Percentiles rank a stretch among this genome's conserved stretches.
Evolutionary conservation across 2,888 invertebrate genomes (phyloP).

Genomic region (Stenurella melanura): DNA sequence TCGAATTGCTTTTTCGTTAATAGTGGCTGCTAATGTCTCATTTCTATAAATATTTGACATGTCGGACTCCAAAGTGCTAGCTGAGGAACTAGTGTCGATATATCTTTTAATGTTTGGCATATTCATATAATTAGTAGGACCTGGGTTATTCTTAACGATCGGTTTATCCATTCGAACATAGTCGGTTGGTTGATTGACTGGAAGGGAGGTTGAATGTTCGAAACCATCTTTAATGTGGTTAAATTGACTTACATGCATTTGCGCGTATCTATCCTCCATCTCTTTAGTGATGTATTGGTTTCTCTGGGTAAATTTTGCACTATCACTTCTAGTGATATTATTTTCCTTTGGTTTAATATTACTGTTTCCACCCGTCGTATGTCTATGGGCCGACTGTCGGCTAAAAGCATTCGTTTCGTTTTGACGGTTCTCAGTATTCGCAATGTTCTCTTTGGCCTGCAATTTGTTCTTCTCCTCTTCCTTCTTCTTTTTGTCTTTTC

Average conservation of each 20-base stretch:
- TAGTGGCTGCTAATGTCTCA: conserved; percentile 44
- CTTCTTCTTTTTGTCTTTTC: conserved; percentile 71
- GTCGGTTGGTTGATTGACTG: conserved; percentile 36
- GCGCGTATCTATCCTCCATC: conserved; percentile 64
- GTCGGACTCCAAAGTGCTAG: conserved; percentile 70
- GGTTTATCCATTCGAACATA: conserved; percentile 66
- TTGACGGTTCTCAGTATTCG: conserved; percentile 64
- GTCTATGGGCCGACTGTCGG: conserved; percentile 63
- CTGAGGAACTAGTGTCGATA: conserved; percentile 70
- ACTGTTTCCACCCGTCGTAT: conserved; percentile 57
- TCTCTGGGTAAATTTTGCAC: conserved; percentile 44
- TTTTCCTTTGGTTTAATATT: conserved; percentile 44
- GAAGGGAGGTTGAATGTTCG: conserved; percentile 48
- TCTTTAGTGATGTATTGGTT: conserved; percentile 52
- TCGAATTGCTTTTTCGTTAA: conserved; percentile 43
- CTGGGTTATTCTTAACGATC: conserved; percentile 51
- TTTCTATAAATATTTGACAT: conserved; percentile 62
- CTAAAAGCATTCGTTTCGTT: conserved; percentile 68
- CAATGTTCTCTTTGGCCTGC: conserved; percentile 57
- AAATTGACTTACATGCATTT: conserved; percentile 66
- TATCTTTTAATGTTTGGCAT: conserved; percentile 63
- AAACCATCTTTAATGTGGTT: conserved; percentile 65
- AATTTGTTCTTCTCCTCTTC: conserved; percentile 69
- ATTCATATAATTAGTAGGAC: conserved; percentile 62
- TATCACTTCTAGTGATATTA: conserved; percentile 48